Base-by-base conservation (phyloP, 2,113 vertebrate genomes). In the Urocitellus parryii region DNA sequence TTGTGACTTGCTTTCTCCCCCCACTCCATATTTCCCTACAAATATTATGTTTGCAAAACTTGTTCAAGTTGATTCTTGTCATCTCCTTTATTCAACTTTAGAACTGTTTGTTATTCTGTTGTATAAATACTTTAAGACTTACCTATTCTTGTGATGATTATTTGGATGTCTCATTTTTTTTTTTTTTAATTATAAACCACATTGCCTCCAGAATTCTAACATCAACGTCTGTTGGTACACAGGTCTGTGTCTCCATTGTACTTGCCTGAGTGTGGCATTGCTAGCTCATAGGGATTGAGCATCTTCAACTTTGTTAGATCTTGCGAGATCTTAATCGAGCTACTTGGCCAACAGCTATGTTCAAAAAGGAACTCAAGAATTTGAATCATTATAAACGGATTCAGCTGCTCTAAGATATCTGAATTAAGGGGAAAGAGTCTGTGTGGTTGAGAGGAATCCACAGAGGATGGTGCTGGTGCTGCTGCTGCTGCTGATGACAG, bases 41-140 rank as follows among this genome's bases (percentile, higher is more conserved):
- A 68, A 32, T 77, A 61, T 95, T 85, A 24, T 93, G n/a, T 94
- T 81, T 92, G 17, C 89, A 76, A 95, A 53, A 78, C 61, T 93
- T 93, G 17, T 65, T 29, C 29, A 89, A 73, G 37, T 86, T 32
- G 24, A 91, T 53, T 81, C 34, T 14, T 25, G 17, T 74, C 39
- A 80, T 27, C 61, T n/a, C 73, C 20, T 74, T 78, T 29, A 53
- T 73, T 88, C 8, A 74, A 82, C 90, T 79, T 68, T 5, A 11
- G 10, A 18, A 48, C 9, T 83, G 45, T 76, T 89, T 61, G 34
- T 88, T 74, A 79, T 48, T 90, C 61, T 92, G 13, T 56, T 45
- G 67, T 61, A 48, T 80, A 73, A 85, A 58, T 81, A 42, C 67
- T 77, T 34, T 67, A 34, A 61, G 48, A 82, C 48, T 90, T 68